A percentile compares a stretch with the other conserved stretches of the same genome.
Conservation (phyloP, 2,113 vertebrate genomes). For the Protobothrops mucrosquamatus region DNA sequence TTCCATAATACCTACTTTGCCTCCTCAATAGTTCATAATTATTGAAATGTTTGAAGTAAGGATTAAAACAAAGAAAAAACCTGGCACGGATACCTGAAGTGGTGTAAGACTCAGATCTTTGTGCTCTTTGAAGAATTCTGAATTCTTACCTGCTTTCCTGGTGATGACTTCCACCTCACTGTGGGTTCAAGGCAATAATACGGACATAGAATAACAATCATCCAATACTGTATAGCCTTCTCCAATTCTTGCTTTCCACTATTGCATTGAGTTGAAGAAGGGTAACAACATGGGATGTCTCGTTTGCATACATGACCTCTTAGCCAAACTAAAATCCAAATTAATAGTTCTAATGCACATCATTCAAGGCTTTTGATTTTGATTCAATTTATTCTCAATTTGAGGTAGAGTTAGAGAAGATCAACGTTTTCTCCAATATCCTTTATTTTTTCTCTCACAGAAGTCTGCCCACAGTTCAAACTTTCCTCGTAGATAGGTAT, state of each 20-base stretch:
- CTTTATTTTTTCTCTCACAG: neutral
- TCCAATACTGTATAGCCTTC: neutral
- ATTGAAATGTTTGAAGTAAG: neutral
- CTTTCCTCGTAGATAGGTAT: neutral
- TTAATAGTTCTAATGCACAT: neutral
- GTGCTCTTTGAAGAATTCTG: neutral
- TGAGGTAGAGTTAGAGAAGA: neutral
- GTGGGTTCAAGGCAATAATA: neutral
- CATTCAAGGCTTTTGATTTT: neutral
- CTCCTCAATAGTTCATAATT: neutral
- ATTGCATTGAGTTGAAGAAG: neutral
- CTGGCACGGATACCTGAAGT: neutral
- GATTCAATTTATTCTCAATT: neutral
- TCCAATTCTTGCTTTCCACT: neutral
- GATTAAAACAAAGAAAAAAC: neutral
- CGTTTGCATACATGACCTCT: neutral
- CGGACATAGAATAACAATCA: neutral
- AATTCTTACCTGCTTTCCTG: neutral
- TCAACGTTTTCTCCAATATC: neutral
- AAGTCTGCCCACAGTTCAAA: neutral
- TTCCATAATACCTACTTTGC: neutral
- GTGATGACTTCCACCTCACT: neutral
- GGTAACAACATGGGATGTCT: neutral
- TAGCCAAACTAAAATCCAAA: neutral
- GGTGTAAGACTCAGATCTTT: neutral